Base-by-base conservation (phyloP, 1,140 invertebrate genomes). In the Caenorhabditis inopinata region DNA sequence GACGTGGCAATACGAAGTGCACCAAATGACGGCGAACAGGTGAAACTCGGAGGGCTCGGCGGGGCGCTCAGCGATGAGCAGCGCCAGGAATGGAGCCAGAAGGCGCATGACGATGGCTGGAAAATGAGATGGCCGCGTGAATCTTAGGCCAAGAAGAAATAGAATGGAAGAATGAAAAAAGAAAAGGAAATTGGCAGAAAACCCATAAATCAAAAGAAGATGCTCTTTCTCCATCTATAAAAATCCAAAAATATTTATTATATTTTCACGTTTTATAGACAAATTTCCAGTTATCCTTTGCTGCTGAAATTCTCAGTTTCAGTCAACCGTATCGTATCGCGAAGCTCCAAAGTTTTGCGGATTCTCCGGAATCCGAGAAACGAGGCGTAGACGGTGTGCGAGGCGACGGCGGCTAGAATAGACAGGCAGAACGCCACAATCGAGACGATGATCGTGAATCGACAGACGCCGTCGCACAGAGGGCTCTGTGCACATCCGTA, bases 401-500 rank as follows among this genome's bases (percentile, higher is more conserved):
- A n/a, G 14, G 23, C 23, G 27, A 62, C 27, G 9, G 27, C 53
- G 18, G 53, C 53, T 0, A 62, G n/a, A 32, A 62, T 32, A 9
- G 53, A 62, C 16, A 62, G 25, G 18, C 53, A 62, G 16, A 62
- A 62, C 6, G 53, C 53, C 1, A 16, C 53, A 3, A 62, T 3
- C 4, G 53, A 62, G 9, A 21, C 53, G 4, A 62, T 62, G 5
- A 62, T 29, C 12, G 27, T 62, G 53, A 62, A 62, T 16, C 53
- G 27, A 11, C 53, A 62, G 16, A 25, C 27, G 18, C 27, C 53
- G n/a, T 62, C 27, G 27, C 53, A 62, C 16, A 62, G 53, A 16
- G 53, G 53, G n/a, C 9, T 62, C n/a, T 62, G 53, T 3, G 53
- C 27, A 16, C 53, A 62, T n/a, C 53, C 53, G 53, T 62, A 62